These are phyloP conservation scores for Hirtodrosophila duncani DNA, from an alignment of 2,888 invertebrate species.

Conservation along the genomic window DNA sequence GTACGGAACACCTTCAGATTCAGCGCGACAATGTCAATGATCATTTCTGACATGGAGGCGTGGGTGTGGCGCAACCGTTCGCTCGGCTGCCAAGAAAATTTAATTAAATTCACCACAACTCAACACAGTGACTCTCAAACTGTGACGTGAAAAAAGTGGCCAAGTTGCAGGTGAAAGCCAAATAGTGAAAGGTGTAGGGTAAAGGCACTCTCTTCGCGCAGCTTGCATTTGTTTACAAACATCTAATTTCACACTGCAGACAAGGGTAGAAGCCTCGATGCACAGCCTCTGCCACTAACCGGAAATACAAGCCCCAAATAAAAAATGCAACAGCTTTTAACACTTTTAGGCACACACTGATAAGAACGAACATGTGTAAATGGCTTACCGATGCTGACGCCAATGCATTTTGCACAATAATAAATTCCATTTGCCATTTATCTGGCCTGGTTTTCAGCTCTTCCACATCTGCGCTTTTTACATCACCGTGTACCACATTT, in stretches of 20 bases:
- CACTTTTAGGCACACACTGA: constrained; percentile 9
- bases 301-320: too few species aligned
- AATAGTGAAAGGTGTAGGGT: constrained; percentile 26
- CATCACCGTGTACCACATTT: constrained; percentile 37
- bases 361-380: too few species aligned
- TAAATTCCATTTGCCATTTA: constrained; percentile 35
- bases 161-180: constrained; percentile 24
- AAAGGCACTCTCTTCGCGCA: constrained; percentile 47
- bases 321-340: background rate
- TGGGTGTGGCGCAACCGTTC: constrained; percentile 49
- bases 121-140: constrained; percentile 48
- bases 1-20: constrained; percentile 62
- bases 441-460: constrained; percentile 29
- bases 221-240: constrained; percentile 40
- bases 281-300: too few species aligned
- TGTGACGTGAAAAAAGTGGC: constrained; percentile 17
- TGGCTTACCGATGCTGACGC: constrained; percentile 17
- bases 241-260: constrained; percentile 28
- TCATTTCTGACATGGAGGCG: constrained; percentile 59
- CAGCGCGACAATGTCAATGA: constrained; percentile 69
- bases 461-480: constrained; percentile 40
- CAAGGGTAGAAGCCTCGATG: too few species aligned
- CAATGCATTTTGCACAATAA: constrained; percentile 15
- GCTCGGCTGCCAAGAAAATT: constrained; percentile 31
- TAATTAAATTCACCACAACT: constrained; percentile 28